A percentile compares a stretch with the other conserved stretches of the same genome.
These are phyloP conservation scores for Noctua fimbriata DNA, from an alignment of 2,888 invertebrate genomes.

Conservation along the genomic window DNA sequence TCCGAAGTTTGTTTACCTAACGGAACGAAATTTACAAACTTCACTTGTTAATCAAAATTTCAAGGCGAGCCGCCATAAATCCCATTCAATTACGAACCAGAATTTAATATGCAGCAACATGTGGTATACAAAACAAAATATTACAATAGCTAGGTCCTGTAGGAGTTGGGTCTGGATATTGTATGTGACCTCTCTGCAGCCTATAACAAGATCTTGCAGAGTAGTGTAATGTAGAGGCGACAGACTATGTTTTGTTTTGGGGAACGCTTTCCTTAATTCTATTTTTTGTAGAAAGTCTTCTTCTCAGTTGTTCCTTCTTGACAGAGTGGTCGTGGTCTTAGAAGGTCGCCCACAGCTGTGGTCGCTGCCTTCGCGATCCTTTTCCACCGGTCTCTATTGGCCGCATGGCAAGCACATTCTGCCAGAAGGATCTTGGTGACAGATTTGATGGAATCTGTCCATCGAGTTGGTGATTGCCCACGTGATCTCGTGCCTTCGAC, in stretches of 20 bases:
- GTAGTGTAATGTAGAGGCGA: constrained; percentile 40
- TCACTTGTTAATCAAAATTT: constrained; percentile 22
- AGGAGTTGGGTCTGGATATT: constrained; percentile 56
- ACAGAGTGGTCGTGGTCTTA: too few species aligned
- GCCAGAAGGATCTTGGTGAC: too few species aligned
- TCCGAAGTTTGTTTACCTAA: neutral
- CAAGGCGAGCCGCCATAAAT: constrained; percentile 25
- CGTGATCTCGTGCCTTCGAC: too few species aligned
- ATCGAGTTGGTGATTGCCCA: too few species aligned
- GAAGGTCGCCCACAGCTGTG: too few species aligned
- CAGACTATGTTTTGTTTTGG: neutral
- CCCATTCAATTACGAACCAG: constrained; percentile 44
- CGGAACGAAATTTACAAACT: neutral
- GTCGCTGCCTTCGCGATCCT: too few species aligned
- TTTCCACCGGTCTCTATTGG: too few species aligned
- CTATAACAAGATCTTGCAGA: constrained; percentile 56
- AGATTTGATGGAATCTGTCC: too few species aligned
- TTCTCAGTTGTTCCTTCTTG: too few species aligned
- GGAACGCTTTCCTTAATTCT: too few species aligned
- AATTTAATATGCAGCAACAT: constrained; percentile 51
- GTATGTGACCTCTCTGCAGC: constrained; percentile 48
- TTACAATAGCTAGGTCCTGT: constrained; percentile 51
- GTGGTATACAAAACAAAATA: constrained; percentile 60
- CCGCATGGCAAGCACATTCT: too few species aligned
- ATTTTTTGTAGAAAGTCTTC: neutral